These are phyloP conservation scores for Orientallactaga sibirica DNA, from an alignment of 2,797 vertebrate genomes.

Conservation along the genomic window DNA sequence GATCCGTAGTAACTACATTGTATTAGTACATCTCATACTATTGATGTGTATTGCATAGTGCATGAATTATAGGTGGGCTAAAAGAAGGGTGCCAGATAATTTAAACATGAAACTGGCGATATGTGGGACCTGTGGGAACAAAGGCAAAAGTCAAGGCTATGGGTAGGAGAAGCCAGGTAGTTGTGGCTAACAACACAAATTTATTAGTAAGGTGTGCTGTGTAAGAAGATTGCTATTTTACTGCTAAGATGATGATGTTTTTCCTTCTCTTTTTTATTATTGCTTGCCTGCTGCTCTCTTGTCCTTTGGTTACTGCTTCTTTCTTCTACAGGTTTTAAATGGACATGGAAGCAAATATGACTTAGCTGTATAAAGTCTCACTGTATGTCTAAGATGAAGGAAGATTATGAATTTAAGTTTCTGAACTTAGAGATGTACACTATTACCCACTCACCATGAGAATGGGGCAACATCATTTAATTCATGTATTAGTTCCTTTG, in stretches of 20 bases:
- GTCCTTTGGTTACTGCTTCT: not conserved
- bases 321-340: not conserved
- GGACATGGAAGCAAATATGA: not conserved
- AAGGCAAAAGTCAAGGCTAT: slow-evolving; percentile 35
- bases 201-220: not conserved
- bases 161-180: not conserved
- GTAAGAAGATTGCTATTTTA: not conserved
- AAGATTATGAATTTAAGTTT: not conserved
- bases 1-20: slow-evolving; percentile 59
- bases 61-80: slow-evolving; percentile 48
- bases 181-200: not conserved
- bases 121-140: not conserved
- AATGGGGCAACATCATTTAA: not conserved
- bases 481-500: not conserved
- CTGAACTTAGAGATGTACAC: not conserved
- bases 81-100: not conserved
- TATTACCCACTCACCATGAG: not conserved
- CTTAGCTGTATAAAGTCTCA: slow-evolving; percentile 17
- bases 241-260: not conserved
- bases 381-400: not conserved
- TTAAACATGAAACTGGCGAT: slow-evolving; percentile 52
- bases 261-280: not conserved
- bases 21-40: slow-evolving; percentile 68
- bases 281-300: not conserved
- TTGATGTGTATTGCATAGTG: slow-evolving; percentile 25